These are phyloP conservation scores for Cheilosia vulpina DNA, from an alignment of 2,888 invertebrate genomes.

Conservation along the genomic window DNA sequence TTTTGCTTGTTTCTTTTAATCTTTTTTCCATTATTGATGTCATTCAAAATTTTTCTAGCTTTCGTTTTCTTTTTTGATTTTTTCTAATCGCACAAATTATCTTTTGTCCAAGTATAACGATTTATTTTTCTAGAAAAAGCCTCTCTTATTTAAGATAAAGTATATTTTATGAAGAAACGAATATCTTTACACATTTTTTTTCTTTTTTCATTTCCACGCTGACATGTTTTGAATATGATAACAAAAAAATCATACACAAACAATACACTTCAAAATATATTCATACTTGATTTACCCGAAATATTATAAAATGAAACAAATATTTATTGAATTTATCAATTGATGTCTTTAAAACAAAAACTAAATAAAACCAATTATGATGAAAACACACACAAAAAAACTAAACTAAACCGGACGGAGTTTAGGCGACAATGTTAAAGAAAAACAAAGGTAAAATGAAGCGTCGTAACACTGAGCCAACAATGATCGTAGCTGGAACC, in stretches of 20 bases:
- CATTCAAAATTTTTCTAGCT: conserved; percentile 23
- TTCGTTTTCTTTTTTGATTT: conserved; percentile 7
- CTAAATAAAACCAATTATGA: background rate
- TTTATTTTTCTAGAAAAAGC: conserved; percentile 16
- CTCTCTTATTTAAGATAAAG: conserved; percentile 7
- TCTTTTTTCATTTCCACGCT: conserved; percentile 68
- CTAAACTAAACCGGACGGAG: conserved; percentile 80
- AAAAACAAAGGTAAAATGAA: conserved; percentile 98
- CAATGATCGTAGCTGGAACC: conserved; percentile 86
- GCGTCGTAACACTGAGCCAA: conserved; percentile 95
- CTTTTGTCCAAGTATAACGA: conserved; percentile 1
- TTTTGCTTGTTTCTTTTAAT: conserved; percentile 41
- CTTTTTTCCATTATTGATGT: conserved; percentile 36
- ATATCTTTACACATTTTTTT: conserved; percentile 45
- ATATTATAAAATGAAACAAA: conserved; percentile 30
- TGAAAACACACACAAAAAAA: conserved; percentile 27
- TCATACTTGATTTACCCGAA: conserved; percentile 16
- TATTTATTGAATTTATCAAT: conserved; percentile 11
- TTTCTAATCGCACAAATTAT: conserved; percentile 43
- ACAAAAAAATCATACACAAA: conserved; percentile 32
- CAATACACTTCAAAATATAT: conserved; percentile 45
- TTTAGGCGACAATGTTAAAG: conserved; percentile 99
- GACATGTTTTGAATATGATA: conserved; percentile 46
- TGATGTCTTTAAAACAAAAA: conserved; percentile 18
- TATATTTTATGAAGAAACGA: conserved; percentile 10